Evolutionary conservation across 2,888 invertebrate genomes (phyloP), one percentile per base, ranked within the genome.

Genomic region (Dasysyrphus tricinctus): DNA sequence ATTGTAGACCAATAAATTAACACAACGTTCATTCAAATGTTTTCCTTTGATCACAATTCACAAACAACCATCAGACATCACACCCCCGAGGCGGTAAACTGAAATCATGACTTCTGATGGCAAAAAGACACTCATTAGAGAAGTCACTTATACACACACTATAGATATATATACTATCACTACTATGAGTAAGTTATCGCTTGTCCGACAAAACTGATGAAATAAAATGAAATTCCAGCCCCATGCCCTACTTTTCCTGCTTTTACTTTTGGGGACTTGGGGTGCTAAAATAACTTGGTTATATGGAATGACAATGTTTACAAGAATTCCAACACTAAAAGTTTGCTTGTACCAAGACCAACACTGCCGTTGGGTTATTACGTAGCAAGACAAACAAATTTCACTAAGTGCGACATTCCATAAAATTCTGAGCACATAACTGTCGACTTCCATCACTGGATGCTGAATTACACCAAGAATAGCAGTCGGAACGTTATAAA

Each of bases 391-490:
- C 85, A 86, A 86, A 86, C 85, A 86, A 86, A 81, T 86, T 86
- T 86, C 81, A 81, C 81, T 86, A 86, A 86, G 85, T 86, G 85
- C 85, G 85, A 86, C 85, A 86, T 86, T 86, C 85, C 85, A 86
- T 86, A 86, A 86, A 86, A 86, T 81, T 86, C 85, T 70, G 85
- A 81, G 70, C 85, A 81, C 85, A 86, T 86, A 86, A 86, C 85
- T 81, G 85, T 86, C 85, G 81, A 86, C 81, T 81, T 81, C 65
- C 85, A 77, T 81, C 81, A 78, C 81, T 86, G 65, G 81, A 63
- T 81, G 74, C 29, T 81, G 85, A 85, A 81, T 81, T 81, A 81
- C 77, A 74, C 56, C 56, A 34, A 63, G 34, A 63, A 70, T 54
- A 85, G 67, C 56, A 80, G 72, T 65, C 29, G 75, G 57, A 61